Evolutionary conservation across 2,888 invertebrate genomes (phyloP), one percentile per base, ranked within the genome.

Genomic region (Odontomyia ornata): DNA sequence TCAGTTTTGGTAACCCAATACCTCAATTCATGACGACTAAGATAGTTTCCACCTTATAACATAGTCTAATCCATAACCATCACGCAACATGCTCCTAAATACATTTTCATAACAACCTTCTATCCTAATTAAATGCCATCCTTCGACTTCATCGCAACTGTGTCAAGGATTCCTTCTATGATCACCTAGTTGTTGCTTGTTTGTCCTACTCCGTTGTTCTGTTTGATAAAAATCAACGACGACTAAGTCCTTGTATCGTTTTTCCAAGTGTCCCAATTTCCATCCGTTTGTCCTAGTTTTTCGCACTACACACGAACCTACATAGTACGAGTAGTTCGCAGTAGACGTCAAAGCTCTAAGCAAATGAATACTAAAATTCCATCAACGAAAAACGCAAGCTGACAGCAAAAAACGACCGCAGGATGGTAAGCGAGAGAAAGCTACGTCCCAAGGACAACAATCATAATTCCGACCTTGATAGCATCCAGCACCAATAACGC

Each of bases 231-330:
- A 30, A n/a, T 64, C 64, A 9, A 64, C 64, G 36, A 64, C 64
- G 36, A 36, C 36, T 9, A 64, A 64, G 64, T 64, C 64, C 64
- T 64, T 64, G 64, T 64, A 64, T 28, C 64, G 21, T 28, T 64
- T 64, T n/a, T 64, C 1, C 11, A 64, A 64, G 64, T 30, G 64
- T 18, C 25, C 28, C 64, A 64, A 27, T 64, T 64, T 64, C 25
- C 25, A 25, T 60, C 18, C 60, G 60, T 60, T 56, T 25, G 23
- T 60, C 25, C 11, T 60, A 15, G 13, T 5, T 52, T 52, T n/a
- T 15, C 15, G 18, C 15, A 18, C 52, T 13, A 18, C 18, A 18
- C 18, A 52, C n/a, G 15, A 7, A 18, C 18, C 4, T 52, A 52
- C 52, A 15, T 52, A 52, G 3, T 18, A n/a, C n/a, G n/a, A 7